phyloP scores from a whole-genome alignment of 2,797 vertebrate genomes.

The Cuculus canorus region DNA sequence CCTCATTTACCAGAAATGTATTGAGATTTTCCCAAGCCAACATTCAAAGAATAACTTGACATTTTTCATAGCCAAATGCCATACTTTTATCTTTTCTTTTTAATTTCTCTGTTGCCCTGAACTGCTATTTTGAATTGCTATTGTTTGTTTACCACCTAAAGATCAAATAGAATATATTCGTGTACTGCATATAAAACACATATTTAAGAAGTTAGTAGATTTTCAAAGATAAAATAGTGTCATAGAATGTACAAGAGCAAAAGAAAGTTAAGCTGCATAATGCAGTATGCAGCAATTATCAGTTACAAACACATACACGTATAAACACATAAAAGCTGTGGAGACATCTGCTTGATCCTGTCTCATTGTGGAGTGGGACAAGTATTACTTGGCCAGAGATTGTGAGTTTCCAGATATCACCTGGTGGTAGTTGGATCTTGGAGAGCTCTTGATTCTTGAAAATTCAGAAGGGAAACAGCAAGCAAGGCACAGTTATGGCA shows the following conservation, averaged over 20 bases:
- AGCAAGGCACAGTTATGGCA: not conserved
- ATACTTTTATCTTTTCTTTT: conserved; percentile 19
- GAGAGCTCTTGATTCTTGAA: not conserved
- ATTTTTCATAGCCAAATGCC: conserved; percentile 8
- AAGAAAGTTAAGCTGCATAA: not conserved
- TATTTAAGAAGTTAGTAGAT: not conserved
- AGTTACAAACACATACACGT: fast-evolving
- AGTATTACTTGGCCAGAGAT: not conserved
- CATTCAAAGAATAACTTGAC: conserved; percentile 41
- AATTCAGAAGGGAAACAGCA: not conserved
- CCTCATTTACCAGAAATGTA: conserved; percentile 62
- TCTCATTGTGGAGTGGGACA: not conserved
- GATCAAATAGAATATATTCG: not conserved
- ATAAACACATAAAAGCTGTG: not conserved
- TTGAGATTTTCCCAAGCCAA: conserved; percentile 55
- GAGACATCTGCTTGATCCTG: not conserved
- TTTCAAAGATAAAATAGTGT: not conserved
- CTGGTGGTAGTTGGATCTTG: not conserved
- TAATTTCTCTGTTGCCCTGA: not conserved
- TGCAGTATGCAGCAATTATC: not conserved
- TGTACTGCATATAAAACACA: not conserved
- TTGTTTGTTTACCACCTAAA: not conserved
- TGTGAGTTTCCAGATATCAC: not conserved
- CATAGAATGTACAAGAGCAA: not conserved
- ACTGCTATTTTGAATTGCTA: not conserved